Evolutionary conservation across 2,113 vertebrate genomes (phyloP).

Genomic region (Cygnus atratus): DNA sequence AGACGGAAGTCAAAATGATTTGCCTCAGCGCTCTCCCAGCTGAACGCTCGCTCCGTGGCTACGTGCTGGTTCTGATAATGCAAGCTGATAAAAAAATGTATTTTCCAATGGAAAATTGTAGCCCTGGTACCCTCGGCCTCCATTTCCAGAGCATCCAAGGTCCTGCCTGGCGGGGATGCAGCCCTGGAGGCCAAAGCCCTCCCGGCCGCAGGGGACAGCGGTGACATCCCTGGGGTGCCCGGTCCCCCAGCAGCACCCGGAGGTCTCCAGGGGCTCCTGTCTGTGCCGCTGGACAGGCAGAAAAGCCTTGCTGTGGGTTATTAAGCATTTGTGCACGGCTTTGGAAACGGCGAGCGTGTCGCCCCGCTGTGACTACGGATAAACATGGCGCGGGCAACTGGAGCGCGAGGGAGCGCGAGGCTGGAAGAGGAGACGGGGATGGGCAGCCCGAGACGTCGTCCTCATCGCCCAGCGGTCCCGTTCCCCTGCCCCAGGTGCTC

Average conservation of each 20-base stretch:
- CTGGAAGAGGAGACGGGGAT: fast-evolving
- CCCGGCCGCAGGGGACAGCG: background rate
- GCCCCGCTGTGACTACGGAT: background rate
- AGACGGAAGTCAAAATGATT: background rate
- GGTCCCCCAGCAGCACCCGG: background rate
- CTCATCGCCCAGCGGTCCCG: background rate
- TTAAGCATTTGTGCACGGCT: slow-evolving; percentile 35
- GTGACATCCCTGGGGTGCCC: background rate
- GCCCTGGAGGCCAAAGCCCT: background rate
- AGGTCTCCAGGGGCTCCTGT: background rate
- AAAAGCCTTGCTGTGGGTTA: slow-evolving; percentile 12
- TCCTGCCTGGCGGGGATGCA: background rate
- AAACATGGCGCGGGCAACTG: background rate
- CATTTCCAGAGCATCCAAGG: background rate
- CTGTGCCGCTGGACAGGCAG: background rate
- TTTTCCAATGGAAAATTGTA: slow-evolving; percentile 14
- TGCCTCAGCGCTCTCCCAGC: background rate
- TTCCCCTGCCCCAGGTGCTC: background rate
- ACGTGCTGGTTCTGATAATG: background rate
- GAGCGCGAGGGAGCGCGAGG: fast-evolving
- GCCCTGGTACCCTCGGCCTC: background rate
- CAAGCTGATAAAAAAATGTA: slow-evolving; percentile 6
- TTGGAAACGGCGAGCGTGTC: background rate
- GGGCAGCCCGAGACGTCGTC: background rate
- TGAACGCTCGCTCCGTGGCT: background rate